These are phyloP conservation scores for Eleginops maclovinus DNA, from an alignment of 2,113 vertebrate species.

Conservation along the genomic window DNA sequence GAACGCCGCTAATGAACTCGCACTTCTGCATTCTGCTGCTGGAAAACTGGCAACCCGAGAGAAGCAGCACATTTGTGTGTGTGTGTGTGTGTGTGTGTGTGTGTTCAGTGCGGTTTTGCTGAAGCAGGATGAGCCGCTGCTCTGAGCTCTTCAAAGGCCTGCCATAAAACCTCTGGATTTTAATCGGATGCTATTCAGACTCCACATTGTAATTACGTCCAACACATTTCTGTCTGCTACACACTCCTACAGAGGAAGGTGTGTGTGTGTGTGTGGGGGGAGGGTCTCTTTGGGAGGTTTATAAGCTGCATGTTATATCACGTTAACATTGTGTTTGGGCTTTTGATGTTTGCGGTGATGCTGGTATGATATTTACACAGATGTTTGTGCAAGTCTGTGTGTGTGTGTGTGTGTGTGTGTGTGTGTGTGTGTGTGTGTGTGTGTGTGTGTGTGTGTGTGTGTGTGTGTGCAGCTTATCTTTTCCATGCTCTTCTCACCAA, in stretches of 20 bases:
- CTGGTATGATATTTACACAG: constrained; percentile 56
- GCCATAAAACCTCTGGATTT: constrained; percentile 68
- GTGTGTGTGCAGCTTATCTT: constrained; percentile 56
- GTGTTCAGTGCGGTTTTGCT: constrained; percentile 16
- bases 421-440: constrained; percentile 36
- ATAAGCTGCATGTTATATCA: constrained; percentile 62
- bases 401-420: constrained; percentile 31
- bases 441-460: too few species aligned
- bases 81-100: constrained; percentile 14
- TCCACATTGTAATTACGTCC: constrained; percentile 72
- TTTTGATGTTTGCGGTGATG: constrained; percentile 49
- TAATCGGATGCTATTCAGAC: constrained; percentile 75
- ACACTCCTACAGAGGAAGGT: constrained; percentile 20
- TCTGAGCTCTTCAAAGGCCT: constrained; percentile 67
- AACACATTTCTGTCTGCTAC: constrained; percentile 61
- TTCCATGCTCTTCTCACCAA: constrained; percentile 60
- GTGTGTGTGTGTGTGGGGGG: constrained; percentile 2
- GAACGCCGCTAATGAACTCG: neutral
- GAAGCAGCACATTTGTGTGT: constrained; percentile 1
- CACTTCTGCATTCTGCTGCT: neutral
- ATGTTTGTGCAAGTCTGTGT: constrained; percentile 31
- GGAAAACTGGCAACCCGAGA: constrained; percentile 8
- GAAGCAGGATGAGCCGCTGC: constrained; percentile 43
- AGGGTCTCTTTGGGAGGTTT: constrained; percentile 48
- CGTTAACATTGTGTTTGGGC: constrained; percentile 54